A percentile compares a stretch with the other conserved stretches of the same genome.
Evolutionary conservation across 2,888 invertebrate genomes (phyloP).

Genomic region (Graphium colonna): DNA sequence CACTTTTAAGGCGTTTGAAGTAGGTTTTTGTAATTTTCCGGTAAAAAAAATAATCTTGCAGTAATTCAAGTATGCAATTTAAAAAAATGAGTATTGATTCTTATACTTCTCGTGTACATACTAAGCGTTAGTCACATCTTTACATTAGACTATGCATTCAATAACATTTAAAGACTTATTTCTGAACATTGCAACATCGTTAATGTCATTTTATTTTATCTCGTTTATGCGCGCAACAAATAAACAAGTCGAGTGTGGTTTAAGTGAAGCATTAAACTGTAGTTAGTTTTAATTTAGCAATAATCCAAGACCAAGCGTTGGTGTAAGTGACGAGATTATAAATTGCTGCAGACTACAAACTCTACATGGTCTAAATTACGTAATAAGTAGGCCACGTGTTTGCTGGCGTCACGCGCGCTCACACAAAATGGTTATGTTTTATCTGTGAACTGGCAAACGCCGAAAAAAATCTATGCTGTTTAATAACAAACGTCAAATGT

Average conservation of each 20-base stretch:
- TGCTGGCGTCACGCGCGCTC: conserved; percentile 4
- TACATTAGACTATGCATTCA: no score
- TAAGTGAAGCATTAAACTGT: conserved; percentile 5
- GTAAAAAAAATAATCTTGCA: no score
- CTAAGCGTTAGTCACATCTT: no score
- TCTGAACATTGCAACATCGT: neutral
- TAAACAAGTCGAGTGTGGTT: neutral
- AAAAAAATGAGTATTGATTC: no score
- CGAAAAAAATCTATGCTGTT: conserved; percentile 12
- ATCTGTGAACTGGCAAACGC: conserved; percentile 4
- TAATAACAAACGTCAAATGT: conserved; percentile 18
- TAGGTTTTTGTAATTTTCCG: no score
- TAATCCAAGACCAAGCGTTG: conserved; percentile 12
- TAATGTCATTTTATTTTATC: neutral
- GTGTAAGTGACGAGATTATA: conserved; percentile 15
- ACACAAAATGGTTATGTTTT: neutral
- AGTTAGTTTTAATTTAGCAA: conserved; percentile 15
- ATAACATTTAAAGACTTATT: neutral
- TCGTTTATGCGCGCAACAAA: neutral
- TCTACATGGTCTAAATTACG: conserved; percentile 15
- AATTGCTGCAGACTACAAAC: conserved; percentile 11
- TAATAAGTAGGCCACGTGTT: conserved; percentile 3
- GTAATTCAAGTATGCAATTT: no score
- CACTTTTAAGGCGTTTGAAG: no score
- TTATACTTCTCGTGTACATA: no score